phyloP scores from a whole-genome alignment of 2,888 invertebrate species.

The Cryptus viduatorius region DNA sequence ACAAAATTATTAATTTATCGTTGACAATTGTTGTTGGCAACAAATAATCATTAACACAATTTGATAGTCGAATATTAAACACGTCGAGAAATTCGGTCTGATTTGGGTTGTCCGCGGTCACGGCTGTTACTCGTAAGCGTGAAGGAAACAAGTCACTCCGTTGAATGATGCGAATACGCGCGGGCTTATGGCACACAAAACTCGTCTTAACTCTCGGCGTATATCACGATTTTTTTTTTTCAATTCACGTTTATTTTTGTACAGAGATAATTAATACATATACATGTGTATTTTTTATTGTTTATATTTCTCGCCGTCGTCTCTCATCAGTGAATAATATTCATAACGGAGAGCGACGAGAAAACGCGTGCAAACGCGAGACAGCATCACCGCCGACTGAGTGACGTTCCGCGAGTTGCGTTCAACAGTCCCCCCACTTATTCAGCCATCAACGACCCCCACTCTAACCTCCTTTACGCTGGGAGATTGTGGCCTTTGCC shows the following conservation, averaged over 20 bases:
- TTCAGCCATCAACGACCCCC: constrained; percentile 81
- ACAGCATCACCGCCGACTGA: constrained; percentile 85
- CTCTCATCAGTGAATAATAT: constrained; percentile 26
- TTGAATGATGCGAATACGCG: constrained; percentile 43
- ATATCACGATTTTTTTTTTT: not conserved
- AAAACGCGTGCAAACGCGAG: constrained; percentile 83
- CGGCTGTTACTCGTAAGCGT: constrained; percentile 43
- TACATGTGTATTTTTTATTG: not conserved
- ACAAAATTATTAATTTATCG: not conserved
- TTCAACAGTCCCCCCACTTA: constrained; percentile 87
- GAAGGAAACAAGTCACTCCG: constrained; percentile 61
- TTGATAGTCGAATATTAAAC: not conserved
- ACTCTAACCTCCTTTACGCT: constrained; percentile 65
- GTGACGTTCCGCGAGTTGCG: constrained; percentile 87
- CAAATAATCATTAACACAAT: constrained; percentile 16
- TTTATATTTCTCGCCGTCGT: not conserved
- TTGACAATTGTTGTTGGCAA: not conserved
- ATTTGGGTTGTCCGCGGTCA: constrained; percentile 34
- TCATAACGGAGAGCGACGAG: constrained; percentile 75
- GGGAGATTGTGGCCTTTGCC: constrained; percentile 84
- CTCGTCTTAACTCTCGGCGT: constrained; percentile 55
- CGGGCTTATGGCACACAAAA: constrained; percentile 66
- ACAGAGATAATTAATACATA: not conserved
- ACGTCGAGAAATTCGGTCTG: constrained; percentile 19
- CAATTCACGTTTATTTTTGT: constrained; percentile 30